Evolutionary conservation across 2,113 vertebrate species (phyloP).

Genomic region (Prunella himalayana): DNA sequence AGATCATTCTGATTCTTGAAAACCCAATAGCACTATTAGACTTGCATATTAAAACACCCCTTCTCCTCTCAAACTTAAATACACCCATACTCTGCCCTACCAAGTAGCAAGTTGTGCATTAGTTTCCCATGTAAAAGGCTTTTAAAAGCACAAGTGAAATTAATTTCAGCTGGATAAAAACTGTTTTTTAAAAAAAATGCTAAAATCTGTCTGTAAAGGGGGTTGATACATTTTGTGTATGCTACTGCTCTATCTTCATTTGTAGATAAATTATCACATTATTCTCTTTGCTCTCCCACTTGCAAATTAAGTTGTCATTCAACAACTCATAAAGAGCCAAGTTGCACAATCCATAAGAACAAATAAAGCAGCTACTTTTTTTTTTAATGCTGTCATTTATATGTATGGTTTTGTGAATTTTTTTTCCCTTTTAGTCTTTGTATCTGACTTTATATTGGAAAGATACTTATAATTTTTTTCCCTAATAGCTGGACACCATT

Average conservation of each 20-base stretch:
- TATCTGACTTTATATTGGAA: neutral
- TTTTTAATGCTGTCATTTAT: neutral
- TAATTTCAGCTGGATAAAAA: neutral
- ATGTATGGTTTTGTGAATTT: neutral
- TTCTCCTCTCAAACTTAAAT: neutral
- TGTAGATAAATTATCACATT: conserved; percentile 10
- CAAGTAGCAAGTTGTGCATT: conserved; percentile 6
- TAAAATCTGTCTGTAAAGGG: neutral
- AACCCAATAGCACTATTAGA: conserved; percentile 49
- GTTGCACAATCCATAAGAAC: neutral
- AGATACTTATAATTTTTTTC: neutral
- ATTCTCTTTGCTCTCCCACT: conserved; percentile 30
- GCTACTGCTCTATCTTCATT: neutral
- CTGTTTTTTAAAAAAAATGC: neutral
- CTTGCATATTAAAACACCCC: conserved; percentile 45
- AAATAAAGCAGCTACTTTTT: neutral
- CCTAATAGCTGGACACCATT: neutral
- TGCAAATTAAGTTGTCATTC: conserved; percentile 55
- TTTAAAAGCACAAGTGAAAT: conserved; percentile 28
- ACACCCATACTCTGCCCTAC: conserved; percentile 8
- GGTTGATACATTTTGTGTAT: neutral
- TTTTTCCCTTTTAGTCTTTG: neutral
- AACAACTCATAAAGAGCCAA: conserved; percentile 1
- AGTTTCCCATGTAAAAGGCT: conserved; percentile 24
- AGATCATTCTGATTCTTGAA: conserved; percentile 61